Base-by-base conservation (phyloP, 1,140 invertebrate species). In the Drosophila nebulosa region DNA sequence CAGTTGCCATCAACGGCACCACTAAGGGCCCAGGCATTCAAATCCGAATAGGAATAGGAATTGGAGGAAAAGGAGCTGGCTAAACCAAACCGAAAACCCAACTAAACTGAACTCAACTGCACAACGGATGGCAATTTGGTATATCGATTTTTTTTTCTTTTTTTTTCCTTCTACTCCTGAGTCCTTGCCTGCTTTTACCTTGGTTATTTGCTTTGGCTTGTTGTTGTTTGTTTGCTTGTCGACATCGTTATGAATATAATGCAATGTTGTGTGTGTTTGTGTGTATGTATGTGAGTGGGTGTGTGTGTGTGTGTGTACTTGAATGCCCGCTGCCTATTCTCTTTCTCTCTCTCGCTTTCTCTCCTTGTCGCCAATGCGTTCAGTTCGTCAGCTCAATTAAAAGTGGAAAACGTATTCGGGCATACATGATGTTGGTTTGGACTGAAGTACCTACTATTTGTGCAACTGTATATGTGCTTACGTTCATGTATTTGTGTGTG, bases 61-160 rank as follows among this genome's bases (percentile, higher is more conserved):
- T 46, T 46, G 39, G 39, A 46, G 39, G 39, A 46, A 46, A 46
- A 21, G 16, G 39, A 46, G 39, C 16, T 21, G 39, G 39, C 51
- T 24, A 24, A 27, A 26, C 26, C 14, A 53, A 52, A 52, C 18
- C 21, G 10, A 22, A 22, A 53, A 26, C 51, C 51, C 7, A 46
- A 59, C 51, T 60, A 21, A 46, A 46, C 39, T 46, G 39, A 46
- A 46, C 39, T 46, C 14, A 56, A 62, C 51, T 64, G 57, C 60
- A 57, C 66, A 64, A 50, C 60, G 39, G 51, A 21, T 71, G 71
- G 59, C 69, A 78, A 52, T 78, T 74, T 69, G 63, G 70, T 42
- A 67, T 78, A 84, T 84, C 58, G 79, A 83, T 83, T 81, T 78
- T 42, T 12, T 83, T 81, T 78, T 42, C 9, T 36, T 59, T 30